A percentile compares a stretch with the other conserved stretches of the same genome.
Conservation (phyloP, 2,888 invertebrate genomes). For the Scrobipalpa atriplicella region DNA sequence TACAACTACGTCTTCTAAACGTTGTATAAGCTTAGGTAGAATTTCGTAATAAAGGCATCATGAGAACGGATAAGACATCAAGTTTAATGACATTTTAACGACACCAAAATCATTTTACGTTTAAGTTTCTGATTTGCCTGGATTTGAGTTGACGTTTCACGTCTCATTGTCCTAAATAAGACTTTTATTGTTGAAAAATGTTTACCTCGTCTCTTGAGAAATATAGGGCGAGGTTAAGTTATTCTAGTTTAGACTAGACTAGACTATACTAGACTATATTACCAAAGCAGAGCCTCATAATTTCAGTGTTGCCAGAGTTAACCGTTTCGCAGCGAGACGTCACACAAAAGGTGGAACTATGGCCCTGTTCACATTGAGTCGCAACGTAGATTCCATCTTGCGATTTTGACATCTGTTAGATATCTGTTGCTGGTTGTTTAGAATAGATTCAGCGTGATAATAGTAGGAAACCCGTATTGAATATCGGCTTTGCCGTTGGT, state of each 20-base stretch:
- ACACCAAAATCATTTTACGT: slow-evolving; percentile 36
- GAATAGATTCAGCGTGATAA: neutral
- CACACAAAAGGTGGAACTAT: slow-evolving; percentile 62
- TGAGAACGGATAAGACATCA: neutral
- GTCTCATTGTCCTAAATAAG: slow-evolving; percentile 5
- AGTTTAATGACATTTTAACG: slow-evolving; percentile 53
- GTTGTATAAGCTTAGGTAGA: too few species aligned
- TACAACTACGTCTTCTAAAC: too few species aligned
- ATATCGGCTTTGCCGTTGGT: neutral
- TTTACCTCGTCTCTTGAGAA: slow-evolving; percentile 37
- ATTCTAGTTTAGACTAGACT: slow-evolving; percentile 54
- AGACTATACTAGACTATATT: slow-evolving; percentile 52
- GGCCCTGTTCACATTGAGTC: slow-evolving; percentile 1
- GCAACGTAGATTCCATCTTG: neutral
- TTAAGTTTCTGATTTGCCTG: slow-evolving; percentile 12
- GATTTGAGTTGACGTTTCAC: slow-evolving; percentile 14
- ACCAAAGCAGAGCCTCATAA: slow-evolving; percentile 59
- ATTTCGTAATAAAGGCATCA: slow-evolving; percentile 19
- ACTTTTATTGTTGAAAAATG: neutral
- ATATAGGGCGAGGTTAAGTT: slow-evolving; percentile 55
- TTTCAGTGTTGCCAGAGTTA: slow-evolving; percentile 49
- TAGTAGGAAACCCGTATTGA: neutral
- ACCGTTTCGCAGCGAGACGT: slow-evolving; percentile 46
- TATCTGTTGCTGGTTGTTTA: neutral
- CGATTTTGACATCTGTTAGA: neutral